phyloP scores from a whole-genome alignment of 2,113 vertebrate species.

The Pachypanchax playfairii region DNA sequence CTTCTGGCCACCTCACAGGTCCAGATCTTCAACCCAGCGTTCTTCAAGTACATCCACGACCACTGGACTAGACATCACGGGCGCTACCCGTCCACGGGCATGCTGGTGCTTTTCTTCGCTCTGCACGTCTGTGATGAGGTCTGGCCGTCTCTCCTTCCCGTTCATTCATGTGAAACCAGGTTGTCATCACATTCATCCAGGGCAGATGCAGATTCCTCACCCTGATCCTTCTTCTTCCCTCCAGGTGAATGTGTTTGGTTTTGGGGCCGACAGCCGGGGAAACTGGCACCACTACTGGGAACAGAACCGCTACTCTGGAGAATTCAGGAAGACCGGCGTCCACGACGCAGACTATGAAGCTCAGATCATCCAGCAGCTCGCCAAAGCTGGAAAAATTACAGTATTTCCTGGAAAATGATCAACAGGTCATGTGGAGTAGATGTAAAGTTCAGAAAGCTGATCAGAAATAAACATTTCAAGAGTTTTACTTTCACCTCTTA shows the following conservation, averaged over 20 bases:
- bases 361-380: constrained; percentile 90
- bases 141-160: constrained; percentile 22
- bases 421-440: neutral
- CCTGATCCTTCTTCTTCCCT: neutral
- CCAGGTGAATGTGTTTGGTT: constrained; percentile 98
- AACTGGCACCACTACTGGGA: constrained; percentile 99
- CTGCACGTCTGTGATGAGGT: constrained; percentile 98
- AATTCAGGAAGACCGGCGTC: constrained; percentile 96
- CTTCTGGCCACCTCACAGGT: constrained; percentile 79
- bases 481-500: constrained; percentile 21
- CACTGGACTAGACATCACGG: constrained; percentile 93
- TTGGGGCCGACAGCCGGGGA: constrained; percentile 92
- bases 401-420: constrained; percentile 92
- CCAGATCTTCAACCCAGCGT: constrained; percentile 98
- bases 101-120: constrained; percentile 97
- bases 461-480: constrained; percentile 27
- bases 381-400: constrained; percentile 90
- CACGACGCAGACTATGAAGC: constrained; percentile 97
- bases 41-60: constrained; percentile 99
- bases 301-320: constrained; percentile 95
- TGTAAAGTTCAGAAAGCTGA: neutral
- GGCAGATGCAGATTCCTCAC: neutral
- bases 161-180: neutral
- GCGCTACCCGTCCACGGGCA: constrained; percentile 97
- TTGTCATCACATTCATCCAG: neutral